phyloP scores from a whole-genome alignment of 1,140 invertebrate species.

The Eumeta japonica region DNA sequence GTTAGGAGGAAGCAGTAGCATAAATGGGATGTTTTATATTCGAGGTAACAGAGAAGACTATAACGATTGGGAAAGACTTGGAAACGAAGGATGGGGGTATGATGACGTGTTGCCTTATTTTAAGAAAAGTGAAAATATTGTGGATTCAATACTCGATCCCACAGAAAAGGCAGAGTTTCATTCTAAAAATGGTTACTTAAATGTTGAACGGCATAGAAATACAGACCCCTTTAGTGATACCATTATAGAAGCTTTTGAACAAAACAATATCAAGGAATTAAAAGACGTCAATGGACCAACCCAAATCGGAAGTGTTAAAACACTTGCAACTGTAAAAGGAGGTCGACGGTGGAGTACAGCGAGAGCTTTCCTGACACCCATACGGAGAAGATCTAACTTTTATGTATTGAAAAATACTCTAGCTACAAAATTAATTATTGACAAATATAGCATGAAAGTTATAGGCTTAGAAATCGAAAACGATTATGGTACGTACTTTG shows the following conservation, averaged over 20 bases:
- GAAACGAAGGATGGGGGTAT: constrained; percentile 78
- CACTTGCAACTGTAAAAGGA: constrained; percentile 33
- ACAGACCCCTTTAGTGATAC: constrained; percentile 18
- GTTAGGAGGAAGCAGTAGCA: constrained; percentile 70
- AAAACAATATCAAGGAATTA: constrained; percentile 29
- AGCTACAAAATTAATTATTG: constrained; percentile 51
- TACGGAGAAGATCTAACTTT: constrained; percentile 64
- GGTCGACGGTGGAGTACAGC: constrained; percentile 32
- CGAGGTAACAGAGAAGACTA: constrained; percentile 74
- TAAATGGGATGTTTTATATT: constrained; percentile 83
- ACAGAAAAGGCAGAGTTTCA: constrained; percentile 23
- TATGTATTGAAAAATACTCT: constrained; percentile 63
- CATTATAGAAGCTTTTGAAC: constrained; percentile 29
- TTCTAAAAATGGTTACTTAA: constrained; percentile 31
- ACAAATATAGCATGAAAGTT: constrained; percentile 23
- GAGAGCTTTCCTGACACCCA: constrained; percentile 45
- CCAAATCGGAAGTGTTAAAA: constrained; percentile 25
- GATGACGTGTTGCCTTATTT: constrained; percentile 60
- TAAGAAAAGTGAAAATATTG: constrained; percentile 37
- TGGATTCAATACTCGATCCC: constrained; percentile 26
- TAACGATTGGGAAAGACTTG: constrained; percentile 64
- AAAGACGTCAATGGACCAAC: constrained; percentile 36
- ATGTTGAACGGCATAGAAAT: constrained; percentile 24
- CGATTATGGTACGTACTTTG: constrained; percentile 24
- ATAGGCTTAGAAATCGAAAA: constrained; percentile 38